These are phyloP conservation scores for Telenomus remus DNA, from an alignment of 1,140 invertebrate genomes.

Conservation along the genomic window DNA sequence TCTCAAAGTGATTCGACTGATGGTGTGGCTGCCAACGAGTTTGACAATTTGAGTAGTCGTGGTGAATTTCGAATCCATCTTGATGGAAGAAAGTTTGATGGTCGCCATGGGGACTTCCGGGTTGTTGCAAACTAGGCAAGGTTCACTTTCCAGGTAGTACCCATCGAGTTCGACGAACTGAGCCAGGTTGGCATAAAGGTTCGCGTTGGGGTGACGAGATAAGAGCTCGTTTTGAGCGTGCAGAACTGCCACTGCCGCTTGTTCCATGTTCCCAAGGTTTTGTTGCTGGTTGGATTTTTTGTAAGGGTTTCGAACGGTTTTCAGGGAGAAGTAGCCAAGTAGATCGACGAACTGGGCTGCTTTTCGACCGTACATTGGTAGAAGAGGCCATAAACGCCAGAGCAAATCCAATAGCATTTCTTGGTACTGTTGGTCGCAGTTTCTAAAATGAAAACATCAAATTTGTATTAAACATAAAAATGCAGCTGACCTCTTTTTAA, in stretches of 20 bases:
- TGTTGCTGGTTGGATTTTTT: constrained; percentile 68
- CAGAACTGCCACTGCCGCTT: constrained; percentile 90
- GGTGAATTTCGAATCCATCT: constrained; percentile 97
- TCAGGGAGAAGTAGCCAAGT: constrained; percentile 93
- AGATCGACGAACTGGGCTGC: constrained; percentile 97
- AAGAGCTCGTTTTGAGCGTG: constrained; percentile 91
- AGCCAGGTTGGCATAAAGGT: constrained; percentile 92
- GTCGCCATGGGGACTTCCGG: constrained; percentile 94
- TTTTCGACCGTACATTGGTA: constrained; percentile 93
- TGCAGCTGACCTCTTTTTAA: too few species aligned
- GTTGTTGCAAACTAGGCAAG: constrained; percentile 97
- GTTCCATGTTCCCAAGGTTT: constrained; percentile 81
- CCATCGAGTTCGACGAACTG: constrained; percentile 96
- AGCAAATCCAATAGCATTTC: constrained; percentile 87
- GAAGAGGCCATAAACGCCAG: constrained; percentile 93
- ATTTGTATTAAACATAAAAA: background rate
- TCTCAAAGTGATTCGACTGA: constrained; percentile 93
- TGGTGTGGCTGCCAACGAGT: constrained; percentile 94
- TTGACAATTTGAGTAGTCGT: constrained; percentile 98
- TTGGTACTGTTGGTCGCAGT: constrained; percentile 86
- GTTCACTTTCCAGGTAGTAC: constrained; percentile 97
- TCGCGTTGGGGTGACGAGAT: constrained; percentile 94
- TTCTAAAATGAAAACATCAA: constrained; percentile 82
- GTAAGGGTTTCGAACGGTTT: constrained; percentile 75
- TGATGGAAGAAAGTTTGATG: constrained; percentile 95